Evolutionary conservation across 2,888 invertebrate genomes (phyloP).

Genomic region (Eupeodes latifasciatus): DNA sequence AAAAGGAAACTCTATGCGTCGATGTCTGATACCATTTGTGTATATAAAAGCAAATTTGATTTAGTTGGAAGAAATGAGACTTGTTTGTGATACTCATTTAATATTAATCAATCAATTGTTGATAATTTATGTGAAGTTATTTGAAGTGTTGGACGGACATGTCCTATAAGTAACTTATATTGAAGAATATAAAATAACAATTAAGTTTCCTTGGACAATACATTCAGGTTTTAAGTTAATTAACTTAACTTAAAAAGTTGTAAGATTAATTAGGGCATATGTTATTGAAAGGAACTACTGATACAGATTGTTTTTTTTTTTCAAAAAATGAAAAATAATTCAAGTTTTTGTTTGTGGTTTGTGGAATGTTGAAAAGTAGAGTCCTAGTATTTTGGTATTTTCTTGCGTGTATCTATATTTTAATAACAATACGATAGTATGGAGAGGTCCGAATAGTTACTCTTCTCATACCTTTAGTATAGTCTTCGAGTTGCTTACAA

Average conservation of each 20-base stretch:
- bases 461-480: no score
- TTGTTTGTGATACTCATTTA: conserved; percentile 16
- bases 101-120: background rate
- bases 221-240: conserved; percentile 6
- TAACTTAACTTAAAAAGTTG: conserved; percentile 2
- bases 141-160: background rate
- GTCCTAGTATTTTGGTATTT: background rate
- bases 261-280: conserved; percentile 5
- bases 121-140: background rate
- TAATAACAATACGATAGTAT: no score
- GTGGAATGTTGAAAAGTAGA: background rate
- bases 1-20: conserved; percentile 17
- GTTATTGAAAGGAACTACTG: conserved; percentile 26
- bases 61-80: conserved; percentile 8
- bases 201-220: background rate
- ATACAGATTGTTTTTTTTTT: conserved; percentile 13
- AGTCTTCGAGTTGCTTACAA: no score
- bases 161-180: no score
- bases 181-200: background rate
- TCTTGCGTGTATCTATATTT: no score
- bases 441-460: no score
- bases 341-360: conserved; percentile 1
- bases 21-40: background rate
- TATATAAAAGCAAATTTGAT: conserved; percentile 7
- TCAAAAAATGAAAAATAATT: background rate